Percentiles rank a stretch among this genome's conserved stretches.
Conservation (phyloP, 2,797 vertebrate genomes). For the Oryzias dopingdopingensis region DNA sequence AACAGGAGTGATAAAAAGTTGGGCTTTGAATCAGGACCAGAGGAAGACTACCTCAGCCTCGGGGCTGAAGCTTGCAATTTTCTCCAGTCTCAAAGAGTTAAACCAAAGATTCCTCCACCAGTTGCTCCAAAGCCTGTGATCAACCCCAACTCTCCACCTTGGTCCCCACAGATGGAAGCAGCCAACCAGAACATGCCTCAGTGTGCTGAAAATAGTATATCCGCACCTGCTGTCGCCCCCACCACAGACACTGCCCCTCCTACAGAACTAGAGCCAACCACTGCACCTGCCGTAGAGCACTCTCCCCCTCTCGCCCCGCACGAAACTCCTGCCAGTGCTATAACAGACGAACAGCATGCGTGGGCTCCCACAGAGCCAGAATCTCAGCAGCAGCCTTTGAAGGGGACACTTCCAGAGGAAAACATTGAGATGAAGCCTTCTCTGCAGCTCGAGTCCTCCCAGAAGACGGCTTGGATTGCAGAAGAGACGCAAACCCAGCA, state of each 20-base stretch:
- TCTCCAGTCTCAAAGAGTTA: slow-evolving; percentile 84
- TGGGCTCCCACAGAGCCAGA: slow-evolving; percentile 68
- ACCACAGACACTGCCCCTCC: slow-evolving; percentile 48
- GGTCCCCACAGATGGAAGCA: slow-evolving; percentile 80
- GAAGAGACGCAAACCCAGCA: slow-evolving; percentile 67
- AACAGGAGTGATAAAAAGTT: slow-evolving; percentile 84
- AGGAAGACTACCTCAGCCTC: slow-evolving; percentile 98
- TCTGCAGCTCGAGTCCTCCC: slow-evolving; percentile 54
- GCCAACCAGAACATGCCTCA: slow-evolving; percentile 80
- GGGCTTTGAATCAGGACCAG: slow-evolving; percentile 90
- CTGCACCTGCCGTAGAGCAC: slow-evolving; percentile 64
- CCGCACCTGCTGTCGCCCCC: slow-evolving; percentile 69
- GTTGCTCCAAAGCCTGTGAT: slow-evolving; percentile 93
- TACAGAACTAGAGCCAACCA: slow-evolving; percentile 62
- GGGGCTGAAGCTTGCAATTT: slow-evolving; percentile 99
- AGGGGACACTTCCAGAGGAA: slow-evolving; percentile 58
- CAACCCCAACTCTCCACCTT: slow-evolving; percentile 83
- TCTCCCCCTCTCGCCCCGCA: slow-evolving; percentile 45
- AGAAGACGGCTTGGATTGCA: slow-evolving; percentile 56
- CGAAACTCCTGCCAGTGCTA: slow-evolving; percentile 47
- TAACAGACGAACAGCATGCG: slow-evolving; percentile 56
- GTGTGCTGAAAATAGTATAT: slow-evolving; percentile 78
- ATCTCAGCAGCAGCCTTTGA: slow-evolving; percentile 60
- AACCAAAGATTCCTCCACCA: slow-evolving; percentile 92
- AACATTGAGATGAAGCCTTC: slow-evolving; percentile 47